Evolutionary conservation across 1,140 invertebrate genomes (phyloP).

Genomic region (Drosophila pruinosa): DNA sequence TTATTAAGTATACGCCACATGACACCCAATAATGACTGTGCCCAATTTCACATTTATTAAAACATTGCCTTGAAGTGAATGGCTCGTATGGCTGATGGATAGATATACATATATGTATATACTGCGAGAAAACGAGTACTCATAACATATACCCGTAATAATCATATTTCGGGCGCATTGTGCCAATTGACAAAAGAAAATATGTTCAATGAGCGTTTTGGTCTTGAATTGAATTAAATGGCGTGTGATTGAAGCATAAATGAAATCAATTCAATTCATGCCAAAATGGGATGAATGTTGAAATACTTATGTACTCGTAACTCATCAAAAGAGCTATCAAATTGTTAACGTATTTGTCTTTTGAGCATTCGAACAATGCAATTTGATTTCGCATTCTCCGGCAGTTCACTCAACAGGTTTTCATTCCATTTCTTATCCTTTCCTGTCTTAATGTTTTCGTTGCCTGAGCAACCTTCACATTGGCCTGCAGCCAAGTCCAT

Average conservation of each 20-base stretch:
- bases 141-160: not conserved
- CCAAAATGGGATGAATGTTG: not conserved
- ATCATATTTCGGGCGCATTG: constrained; percentile 1
- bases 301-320: not conserved
- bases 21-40: constrained; percentile 7
- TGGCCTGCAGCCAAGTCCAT: constrained; percentile 46
- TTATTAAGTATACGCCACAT: constrained; percentile 60
- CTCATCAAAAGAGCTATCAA: constrained; percentile 9
- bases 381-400: constrained; percentile 24
- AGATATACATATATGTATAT: not conserved
- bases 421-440: not conserved
- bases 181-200: constrained; percentile 26
- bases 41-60: not conserved
- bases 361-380: constrained; percentile 20
- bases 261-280: constrained; percentile 64
- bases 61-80: not conserved
- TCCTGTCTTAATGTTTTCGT: not conserved
- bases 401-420: constrained; percentile 59
- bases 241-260: constrained; percentile 68
- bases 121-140: too few species aligned
- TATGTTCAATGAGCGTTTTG: constrained; percentile 36
- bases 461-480: constrained; percentile 26
- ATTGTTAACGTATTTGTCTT: constrained; percentile 31
- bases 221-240: constrained; percentile 71
- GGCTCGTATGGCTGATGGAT: not conserved